Percentiles rank a stretch among this genome's conserved stretches.
These are phyloP conservation scores for Lochmaea capreae DNA, from an alignment of 2,888 invertebrate species.

Conservation along the genomic window DNA sequence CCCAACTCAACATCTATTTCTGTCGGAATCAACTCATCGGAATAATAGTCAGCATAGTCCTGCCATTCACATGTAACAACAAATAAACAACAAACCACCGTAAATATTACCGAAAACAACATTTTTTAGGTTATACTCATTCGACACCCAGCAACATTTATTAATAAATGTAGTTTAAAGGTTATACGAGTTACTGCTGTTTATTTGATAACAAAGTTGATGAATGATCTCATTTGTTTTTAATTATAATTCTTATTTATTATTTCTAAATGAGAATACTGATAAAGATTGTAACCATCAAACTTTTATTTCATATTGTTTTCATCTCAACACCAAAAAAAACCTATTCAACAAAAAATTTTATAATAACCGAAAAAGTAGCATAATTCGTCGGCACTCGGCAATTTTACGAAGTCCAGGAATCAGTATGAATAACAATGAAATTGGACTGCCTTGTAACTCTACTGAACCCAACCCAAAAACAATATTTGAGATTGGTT, in stretches of 20 bases:
- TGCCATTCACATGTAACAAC: not conserved
- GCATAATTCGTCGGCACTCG: no score
- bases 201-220: not conserved
- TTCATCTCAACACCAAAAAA: not conserved
- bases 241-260: not conserved
- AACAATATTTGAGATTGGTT: no score
- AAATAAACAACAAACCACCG: not conserved
- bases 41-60: conserved; percentile 11
- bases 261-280: not conserved
- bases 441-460: no score
- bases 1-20: not conserved
- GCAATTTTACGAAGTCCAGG: no score
- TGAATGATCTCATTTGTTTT: not conserved
- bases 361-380: no score
- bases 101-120: not conserved
- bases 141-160: not conserved
- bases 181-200: not conserved
- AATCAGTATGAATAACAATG: no score
- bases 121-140: not conserved
- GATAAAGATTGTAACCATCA: not conserved
- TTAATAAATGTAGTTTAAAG: conserved; percentile 2
- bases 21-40: not conserved
- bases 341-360: no score
- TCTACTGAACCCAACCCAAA: no score
- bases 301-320: not conserved